Percentiles rank a stretch among this genome's conserved stretches.
Evolutionary conservation across 2,888 invertebrate species (phyloP).

Genomic region (Stenolophus ochropezus): DNA sequence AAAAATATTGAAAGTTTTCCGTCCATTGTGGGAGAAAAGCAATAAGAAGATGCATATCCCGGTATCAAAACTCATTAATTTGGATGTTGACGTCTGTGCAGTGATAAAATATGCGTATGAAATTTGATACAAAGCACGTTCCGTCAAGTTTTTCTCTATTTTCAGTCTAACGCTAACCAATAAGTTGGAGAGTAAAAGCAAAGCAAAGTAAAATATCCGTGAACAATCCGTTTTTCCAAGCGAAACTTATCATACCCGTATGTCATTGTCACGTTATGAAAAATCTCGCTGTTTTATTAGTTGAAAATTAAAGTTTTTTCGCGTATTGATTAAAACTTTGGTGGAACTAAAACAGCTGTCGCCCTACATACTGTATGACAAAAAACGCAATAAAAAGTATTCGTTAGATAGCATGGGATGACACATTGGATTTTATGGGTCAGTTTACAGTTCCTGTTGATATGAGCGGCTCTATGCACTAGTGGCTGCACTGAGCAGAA

Average conservation of each 20-base stretch:
- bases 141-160: conserved; percentile 26
- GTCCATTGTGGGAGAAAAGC: too few species aligned
- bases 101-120: background rate
- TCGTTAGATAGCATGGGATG: conserved; percentile 50
- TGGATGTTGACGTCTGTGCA: background rate
- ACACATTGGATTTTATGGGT: conserved; percentile 50
- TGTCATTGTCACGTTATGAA: conserved; percentile 50
- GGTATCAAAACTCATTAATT: background rate
- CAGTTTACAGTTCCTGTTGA: conserved; percentile 42
- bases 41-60: background rate
- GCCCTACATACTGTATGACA: conserved; percentile 38
- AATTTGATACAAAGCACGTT: background rate
- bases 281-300: conserved; percentile 50
- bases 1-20: too few species aligned
- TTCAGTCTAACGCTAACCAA: conserved; percentile 3
- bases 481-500: background rate
- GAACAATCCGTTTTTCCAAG: conserved; percentile 36
- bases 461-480: conserved; percentile 19
- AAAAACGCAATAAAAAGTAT: conserved; percentile 52
- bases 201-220: conserved; percentile 26
- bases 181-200: conserved; percentile 19
- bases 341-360: conserved; percentile 51
- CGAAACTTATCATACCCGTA: conserved; percentile 40
- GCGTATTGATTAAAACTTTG: conserved; percentile 54
- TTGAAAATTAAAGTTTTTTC: conserved; percentile 54